phyloP scores from a whole-genome alignment of 2,113 vertebrate genomes.

The Pongo abelii region DNA sequence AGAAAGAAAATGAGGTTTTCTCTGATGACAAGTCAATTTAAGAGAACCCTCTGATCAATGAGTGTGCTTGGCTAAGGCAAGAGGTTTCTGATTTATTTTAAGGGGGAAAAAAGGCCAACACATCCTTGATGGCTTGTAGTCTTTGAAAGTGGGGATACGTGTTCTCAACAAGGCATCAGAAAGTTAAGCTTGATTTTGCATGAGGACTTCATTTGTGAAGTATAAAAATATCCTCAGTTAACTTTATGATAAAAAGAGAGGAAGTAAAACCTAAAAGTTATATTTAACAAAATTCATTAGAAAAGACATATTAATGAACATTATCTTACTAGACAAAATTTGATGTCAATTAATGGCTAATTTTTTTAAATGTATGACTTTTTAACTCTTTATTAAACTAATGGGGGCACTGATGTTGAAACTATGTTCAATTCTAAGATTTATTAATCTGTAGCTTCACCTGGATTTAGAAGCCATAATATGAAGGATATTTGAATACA shows the following conservation, averaged over 20 bases:
- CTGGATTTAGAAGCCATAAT: neutral
- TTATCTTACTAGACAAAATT: neutral
- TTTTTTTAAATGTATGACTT: neutral
- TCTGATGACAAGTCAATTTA: conserved; percentile 80
- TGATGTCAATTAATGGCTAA: neutral
- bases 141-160: conserved; percentile 66
- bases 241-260: conserved; percentile 22
- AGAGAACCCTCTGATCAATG: conserved; percentile 74
- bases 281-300: conserved; percentile 26
- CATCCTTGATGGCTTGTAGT: conserved; percentile 55
- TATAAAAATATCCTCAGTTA: conserved; percentile 53
- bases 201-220: conserved; percentile 64
- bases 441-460: neutral
- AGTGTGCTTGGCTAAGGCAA: conserved; percentile 40
- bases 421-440: neutral
- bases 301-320: neutral
- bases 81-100: conserved; percentile 75
- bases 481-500: neutral
- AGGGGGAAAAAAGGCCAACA: conserved; percentile 44
- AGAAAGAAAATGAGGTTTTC: conserved; percentile 73
- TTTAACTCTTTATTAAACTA: neutral
- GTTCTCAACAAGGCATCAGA: conserved; percentile 56
- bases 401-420: neutral
- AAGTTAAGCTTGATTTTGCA: conserved; percentile 56
- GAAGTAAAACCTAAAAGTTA: conserved; percentile 32